Base-by-base conservation (phyloP, 2,888 invertebrate genomes). In the Synergus itoensis region DNA sequence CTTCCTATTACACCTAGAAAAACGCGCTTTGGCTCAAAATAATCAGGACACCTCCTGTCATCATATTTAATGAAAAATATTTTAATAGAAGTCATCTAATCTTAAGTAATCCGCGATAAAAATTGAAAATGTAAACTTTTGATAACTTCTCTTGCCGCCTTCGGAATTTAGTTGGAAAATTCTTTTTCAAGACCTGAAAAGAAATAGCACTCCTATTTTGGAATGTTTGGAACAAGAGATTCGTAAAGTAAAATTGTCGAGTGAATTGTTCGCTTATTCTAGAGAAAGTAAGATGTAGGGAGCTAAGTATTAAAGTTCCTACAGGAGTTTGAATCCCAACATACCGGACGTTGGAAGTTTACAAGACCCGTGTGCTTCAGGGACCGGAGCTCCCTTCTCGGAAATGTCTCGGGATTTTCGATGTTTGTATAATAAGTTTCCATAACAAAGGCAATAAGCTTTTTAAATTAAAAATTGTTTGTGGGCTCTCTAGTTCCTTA, bases 21-120 rank as follows among this genome's bases (percentile, higher is more conserved):
- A 53, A n/a, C 5, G 53, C 9, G 9, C n/a, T 3, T 53, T n/a
- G 3, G 53, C 53, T 18, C 3, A n/a, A 53, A n/a, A 53, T 53
- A 8, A n/a, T 9, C n/a, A n/a, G 53, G 9, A n/a, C n/a, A 0
- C n/a, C n/a, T 1, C 0, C 9, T 0, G 9, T 8, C 8, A 53
- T n/a, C 3, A 2, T 9, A n/a, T 53, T 53, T 9, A n/a, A n/a
- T 18, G 1, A 3, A n/a, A 53, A 53, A 9, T n/a, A 53, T 53
- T 53, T 2, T 5, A n/a, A 53, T n/a, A 11, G 1, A 45, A 1
- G 0, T 53, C 1, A 0, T 7, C n/a, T 8, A n/a, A n/a, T 0
- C n/a, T 8, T 0, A n/a, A 8, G 16, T n/a, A 48, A 48, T 48
- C 48, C 1, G 16, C 14, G 16, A 48, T 48, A 7, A 8, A 53